Base-by-base conservation (phyloP, 2,888 invertebrate species). In the Gari tellinella region DNA sequence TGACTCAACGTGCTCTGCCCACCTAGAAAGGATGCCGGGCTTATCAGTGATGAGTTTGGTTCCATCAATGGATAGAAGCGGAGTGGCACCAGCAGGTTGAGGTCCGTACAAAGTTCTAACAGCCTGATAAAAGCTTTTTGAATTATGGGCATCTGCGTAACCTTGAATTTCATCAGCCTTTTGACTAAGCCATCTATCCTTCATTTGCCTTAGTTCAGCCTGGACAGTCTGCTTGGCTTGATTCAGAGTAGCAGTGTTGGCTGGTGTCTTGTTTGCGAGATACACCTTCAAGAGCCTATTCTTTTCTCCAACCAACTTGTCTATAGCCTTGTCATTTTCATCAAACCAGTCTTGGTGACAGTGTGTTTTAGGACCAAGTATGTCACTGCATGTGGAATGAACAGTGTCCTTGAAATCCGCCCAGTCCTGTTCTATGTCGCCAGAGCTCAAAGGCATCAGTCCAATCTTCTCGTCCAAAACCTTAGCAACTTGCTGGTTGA, bases 141-240 rank as follows among this genome's bases (percentile, higher is more conserved):
- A 14, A 43, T 57, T 37, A 15, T 43, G 14, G 7, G 14, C 43
- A 43, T 57, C 57, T 12, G 57, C 63, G 40, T 43, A 63, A 2
- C 17, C 15, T 43, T 63, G 63, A 3, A 63, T 63, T 21, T 63
- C 53, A 23, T 63, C 53, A 8, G 63, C 63, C 41, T 63, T 63
- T 4, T 63, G 52, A 8, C 63, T 63, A 8, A 53, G 17, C 45
- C 52, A 63, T n/a, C 31, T 15, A 23, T 64, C 56, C 23, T 64
- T 52, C 63, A 53, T 53, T 17, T 53, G 5, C 8, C 43, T 15
- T 4, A 63, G 26, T 15, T 53, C 21, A 1, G 23, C 23, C 53
- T 63, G 63, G 10, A 53, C 43, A n/a, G n/a, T n/a, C n/a, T n/a
- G n/a, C n/a, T n/a, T n/a, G n/a, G n/a, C n/a, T n/a, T n/a, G n/a